Base-by-base conservation (phyloP, 2,888 invertebrate species). In the Eupithecia subumbrata region DNA sequence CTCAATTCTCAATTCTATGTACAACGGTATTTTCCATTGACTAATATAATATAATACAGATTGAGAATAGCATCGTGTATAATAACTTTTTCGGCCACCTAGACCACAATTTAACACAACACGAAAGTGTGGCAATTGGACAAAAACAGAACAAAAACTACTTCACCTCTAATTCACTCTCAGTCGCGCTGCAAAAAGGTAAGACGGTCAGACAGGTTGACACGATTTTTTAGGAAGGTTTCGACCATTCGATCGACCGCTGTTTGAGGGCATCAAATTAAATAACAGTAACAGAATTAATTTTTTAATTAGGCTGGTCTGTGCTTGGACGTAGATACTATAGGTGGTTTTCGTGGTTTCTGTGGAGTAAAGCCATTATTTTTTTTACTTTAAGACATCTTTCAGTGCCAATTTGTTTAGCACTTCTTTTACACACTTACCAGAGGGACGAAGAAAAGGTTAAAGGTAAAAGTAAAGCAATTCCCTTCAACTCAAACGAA, bases 121-220 rank as follows among this genome's bases (percentile, higher is more conserved):
- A 52, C 52, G 56, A 56, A 56, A 56, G 56, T 56, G 56, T 56
- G 22, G 22, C 56, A 56, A 56, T 25, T 56, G 56, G 22, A 56
- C 22, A 56, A 52, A 52, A 52, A 22, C 52, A 52, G 18, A 52
- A 52, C n/a, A 45, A 56, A 56, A 56, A 56, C 56, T 11, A 56
- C 22, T 56, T 56, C 22, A 56, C 11, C 12, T 56, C 56, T 22
- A 56, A 56, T 56, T 56, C 56, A 56, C 22, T 56, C 56, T 22
- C 22, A 2, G 52, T 5, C 11, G 22, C 9, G n/a, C 52, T n/a
- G 52, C 52, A 52, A 52, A 56, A 56, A 4, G 12, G 22, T 56
- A 25, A 22, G 56, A 56, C 12, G 56, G 22, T 12, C 56, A 56
- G 56, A 56, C 56, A 22, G 12, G 4, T 5, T 56, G 56, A 56